phyloP scores from a whole-genome alignment of 2,888 invertebrate genomes.

The Drosophila hawaiiensis region DNA sequence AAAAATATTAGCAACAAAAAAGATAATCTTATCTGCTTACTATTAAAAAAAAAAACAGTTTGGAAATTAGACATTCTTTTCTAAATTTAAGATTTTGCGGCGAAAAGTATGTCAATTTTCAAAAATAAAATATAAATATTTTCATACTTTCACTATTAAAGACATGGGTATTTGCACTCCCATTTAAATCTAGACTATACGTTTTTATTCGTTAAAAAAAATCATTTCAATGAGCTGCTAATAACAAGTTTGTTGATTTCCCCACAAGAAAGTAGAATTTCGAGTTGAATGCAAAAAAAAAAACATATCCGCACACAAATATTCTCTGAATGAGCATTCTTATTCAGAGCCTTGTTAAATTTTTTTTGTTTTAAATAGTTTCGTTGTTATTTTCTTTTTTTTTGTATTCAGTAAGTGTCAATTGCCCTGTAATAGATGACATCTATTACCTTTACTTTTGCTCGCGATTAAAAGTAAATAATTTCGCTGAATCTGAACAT shows the following conservation, averaged over 20 bases:
- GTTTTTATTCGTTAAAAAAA: neutral
- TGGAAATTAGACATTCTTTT: neutral
- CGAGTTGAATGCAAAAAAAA: neutral
- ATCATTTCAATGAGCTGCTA: neutral
- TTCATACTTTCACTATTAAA: neutral
- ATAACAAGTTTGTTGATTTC: neutral
- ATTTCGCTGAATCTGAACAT: slow-evolving; percentile 1
- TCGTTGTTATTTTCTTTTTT: neutral
- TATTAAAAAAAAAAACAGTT: neutral
- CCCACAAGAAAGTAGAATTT: neutral
- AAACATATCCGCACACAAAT: neutral
- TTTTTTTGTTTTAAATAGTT: neutral
- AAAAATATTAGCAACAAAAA: neutral
- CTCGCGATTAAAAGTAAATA: slow-evolving; percentile 17
- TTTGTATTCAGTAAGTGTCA: neutral
- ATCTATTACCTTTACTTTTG: slow-evolving; percentile 32
- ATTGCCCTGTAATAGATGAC: slow-evolving; percentile 36
- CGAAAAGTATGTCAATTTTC: neutral
- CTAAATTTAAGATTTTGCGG: neutral
- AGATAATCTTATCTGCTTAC: neutral
- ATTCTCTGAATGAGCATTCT: neutral
- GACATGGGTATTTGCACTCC: neutral
- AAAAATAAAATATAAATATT: neutral
- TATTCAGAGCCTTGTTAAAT: neutral
- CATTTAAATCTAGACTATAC: neutral